phyloP scores from a whole-genome alignment of 2,888 invertebrate species.

The Hemicrepidius hirtus region DNA sequence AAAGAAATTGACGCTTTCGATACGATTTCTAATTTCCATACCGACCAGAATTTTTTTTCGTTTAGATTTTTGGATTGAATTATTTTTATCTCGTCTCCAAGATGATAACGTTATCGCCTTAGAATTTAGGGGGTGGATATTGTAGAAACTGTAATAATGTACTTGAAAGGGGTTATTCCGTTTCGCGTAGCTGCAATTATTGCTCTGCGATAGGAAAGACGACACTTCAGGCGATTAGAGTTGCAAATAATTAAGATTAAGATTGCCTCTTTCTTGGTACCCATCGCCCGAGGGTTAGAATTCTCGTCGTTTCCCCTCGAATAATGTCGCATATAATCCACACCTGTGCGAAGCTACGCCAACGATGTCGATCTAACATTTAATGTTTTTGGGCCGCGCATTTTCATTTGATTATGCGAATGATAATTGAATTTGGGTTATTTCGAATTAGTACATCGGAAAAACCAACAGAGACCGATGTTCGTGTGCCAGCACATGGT shows the following conservation, averaged over 20 bases:
- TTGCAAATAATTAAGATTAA: constrained; percentile 60
- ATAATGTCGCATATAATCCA: constrained; percentile 26
- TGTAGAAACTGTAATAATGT: constrained; percentile 32
- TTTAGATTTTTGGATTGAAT: neutral
- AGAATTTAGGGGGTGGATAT: constrained; percentile 11
- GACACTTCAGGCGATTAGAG: constrained; percentile 52
- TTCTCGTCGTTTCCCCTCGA: constrained; percentile 26
- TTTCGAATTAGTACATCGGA: constrained; percentile 49
- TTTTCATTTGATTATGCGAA: constrained; percentile 15
- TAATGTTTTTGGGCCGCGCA: constrained; percentile 22
- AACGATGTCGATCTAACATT: constrained; percentile 23
- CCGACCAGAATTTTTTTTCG: neutral
- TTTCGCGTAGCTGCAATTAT: constrained; percentile 45
- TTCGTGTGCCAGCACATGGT: constrained; percentile 15
- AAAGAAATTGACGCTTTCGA: too few relatives aligned
- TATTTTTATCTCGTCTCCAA: neutral
- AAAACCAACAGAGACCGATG: constrained; percentile 55
- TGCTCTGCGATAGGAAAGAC: constrained; percentile 45
- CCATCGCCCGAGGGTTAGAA: constrained; percentile 29
- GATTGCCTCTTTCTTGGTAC: constrained; percentile 50
- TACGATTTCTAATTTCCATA: neutral
- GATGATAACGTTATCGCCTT: constrained; percentile 2
- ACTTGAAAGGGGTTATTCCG: constrained; percentile 35
- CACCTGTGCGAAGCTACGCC: constrained; percentile 24
- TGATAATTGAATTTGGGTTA: constrained; percentile 13